Conservation (phyloP, 2,888 invertebrate species). For the Synergus laeviventris region DNA sequence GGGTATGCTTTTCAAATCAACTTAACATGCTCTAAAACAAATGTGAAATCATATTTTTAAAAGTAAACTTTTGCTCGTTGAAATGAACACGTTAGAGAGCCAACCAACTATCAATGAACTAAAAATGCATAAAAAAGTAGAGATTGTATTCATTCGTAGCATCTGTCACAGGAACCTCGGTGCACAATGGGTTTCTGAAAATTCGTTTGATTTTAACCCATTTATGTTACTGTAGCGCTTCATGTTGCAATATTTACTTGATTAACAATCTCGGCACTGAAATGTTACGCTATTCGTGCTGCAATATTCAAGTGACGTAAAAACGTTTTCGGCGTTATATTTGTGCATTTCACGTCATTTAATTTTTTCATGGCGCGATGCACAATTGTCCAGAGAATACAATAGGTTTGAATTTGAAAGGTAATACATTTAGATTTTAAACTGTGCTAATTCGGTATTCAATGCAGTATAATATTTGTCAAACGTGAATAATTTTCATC, state of each 20-base stretch:
- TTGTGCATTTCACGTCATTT: conserved; percentile 24
- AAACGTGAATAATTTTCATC: background rate
- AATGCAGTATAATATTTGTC: background rate
- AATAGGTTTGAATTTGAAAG: conserved; percentile 3
- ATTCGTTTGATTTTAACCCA: conserved; percentile 13
- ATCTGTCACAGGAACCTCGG: background rate
- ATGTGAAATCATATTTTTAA: background rate
- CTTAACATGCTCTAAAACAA: background rate
- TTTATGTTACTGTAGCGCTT: background rate
- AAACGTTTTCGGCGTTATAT: conserved; percentile 7
- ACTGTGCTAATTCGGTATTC: background rate
- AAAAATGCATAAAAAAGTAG: conserved; percentile 15
- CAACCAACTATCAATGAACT: conserved; percentile 9
- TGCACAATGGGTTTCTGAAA: background rate
- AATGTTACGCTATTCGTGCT: background rate
- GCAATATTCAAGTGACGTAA: background rate
- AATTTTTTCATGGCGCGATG: background rate
- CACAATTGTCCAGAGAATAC: background rate
- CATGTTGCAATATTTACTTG: conserved; percentile 8
- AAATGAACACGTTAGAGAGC: conserved; percentile 10
- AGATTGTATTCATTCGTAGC: background rate
- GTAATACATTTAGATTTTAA: background rate
- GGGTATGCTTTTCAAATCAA: background rate
- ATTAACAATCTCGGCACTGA: background rate
- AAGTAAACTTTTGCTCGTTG: background rate